phyloP scores from a whole-genome alignment of 2,113 vertebrate species.

The Motacilla alba region DNA sequence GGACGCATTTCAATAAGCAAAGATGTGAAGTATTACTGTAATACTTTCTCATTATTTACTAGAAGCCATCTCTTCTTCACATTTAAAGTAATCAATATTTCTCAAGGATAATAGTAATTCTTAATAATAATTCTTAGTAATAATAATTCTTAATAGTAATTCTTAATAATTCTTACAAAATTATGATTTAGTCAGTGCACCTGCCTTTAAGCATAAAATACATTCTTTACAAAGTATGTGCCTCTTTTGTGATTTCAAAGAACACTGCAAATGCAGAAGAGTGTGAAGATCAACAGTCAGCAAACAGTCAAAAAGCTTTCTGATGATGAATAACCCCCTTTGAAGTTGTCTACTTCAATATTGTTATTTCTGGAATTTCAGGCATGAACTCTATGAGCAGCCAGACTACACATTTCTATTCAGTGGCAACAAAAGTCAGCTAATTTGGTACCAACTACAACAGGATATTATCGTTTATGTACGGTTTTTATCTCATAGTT shows the following conservation, averaged over 20 bases:
- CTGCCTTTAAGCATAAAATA: not conserved
- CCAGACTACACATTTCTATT: constrained; percentile 32
- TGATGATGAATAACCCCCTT: not conserved
- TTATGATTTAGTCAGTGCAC: not conserved
- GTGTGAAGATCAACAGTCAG: not conserved
- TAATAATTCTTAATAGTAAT: not conserved
- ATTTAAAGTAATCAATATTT: not conserved
- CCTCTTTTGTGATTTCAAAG: constrained; percentile 22
- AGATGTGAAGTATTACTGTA: not conserved
- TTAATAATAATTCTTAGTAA: too few species aligned
- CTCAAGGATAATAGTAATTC: not conserved
- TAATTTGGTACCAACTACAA: constrained; percentile 46
- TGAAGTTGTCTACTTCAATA: constrained; percentile 43
- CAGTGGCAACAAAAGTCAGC: constrained; percentile 29
- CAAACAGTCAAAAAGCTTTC: constrained; percentile 2
- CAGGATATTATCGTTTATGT: constrained; percentile 59
- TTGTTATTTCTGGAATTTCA: constrained; percentile 62
- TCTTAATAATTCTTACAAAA: constrained; percentile 16
- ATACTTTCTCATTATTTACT: not conserved
- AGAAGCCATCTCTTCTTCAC: not conserved
- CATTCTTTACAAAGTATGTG: not conserved
- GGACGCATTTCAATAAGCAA: not conserved
- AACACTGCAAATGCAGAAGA: not conserved
- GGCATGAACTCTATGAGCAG: constrained; percentile 38
- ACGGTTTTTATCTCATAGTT: constrained; percentile 10